Conservation (phyloP, 2,797 vertebrate genomes). For the Chelon labrosus region DNA sequence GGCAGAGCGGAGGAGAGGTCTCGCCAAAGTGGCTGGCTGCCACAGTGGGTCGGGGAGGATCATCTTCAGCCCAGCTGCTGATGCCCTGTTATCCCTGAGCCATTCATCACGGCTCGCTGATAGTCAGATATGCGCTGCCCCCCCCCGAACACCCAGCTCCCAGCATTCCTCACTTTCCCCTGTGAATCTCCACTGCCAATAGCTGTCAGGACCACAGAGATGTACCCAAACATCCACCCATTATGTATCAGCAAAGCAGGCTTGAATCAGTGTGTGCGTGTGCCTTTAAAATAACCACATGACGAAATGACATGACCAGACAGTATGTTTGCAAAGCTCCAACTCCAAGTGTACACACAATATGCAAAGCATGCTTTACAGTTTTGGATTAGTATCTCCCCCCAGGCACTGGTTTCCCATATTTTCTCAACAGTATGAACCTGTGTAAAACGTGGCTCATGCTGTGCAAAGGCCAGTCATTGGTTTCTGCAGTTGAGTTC, state of each 20-base stretch:
- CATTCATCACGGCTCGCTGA: conserved; percentile 79
- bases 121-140: conserved; percentile 68
- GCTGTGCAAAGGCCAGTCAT: too few relatives aligned
- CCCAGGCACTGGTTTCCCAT: neutral
- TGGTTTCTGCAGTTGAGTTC: too few relatives aligned
- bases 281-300: too few relatives aligned
- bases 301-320: neutral
- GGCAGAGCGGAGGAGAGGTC: neutral
- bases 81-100: conserved; percentile 72
- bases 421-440: neutral
- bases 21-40: conserved; percentile 47
- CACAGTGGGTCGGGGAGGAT: conserved; percentile 58
- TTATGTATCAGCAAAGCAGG: conserved; percentile 19
- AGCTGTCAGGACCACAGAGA: conserved; percentile 49
- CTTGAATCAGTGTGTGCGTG: conserved; percentile 22
- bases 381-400: too few relatives aligned
- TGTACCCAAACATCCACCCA: conserved; percentile 41
- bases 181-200: conserved; percentile 50
- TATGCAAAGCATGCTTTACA: neutral
- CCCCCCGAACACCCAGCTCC: conserved; percentile 12
- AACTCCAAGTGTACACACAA: neutral
- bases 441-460: neutral
- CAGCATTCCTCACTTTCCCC: conserved; percentile 70
- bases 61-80: conserved; percentile 81
- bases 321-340: neutral